Evolutionary conservation across 23 tunicate genomes (phyloP).

Genomic region (Ascidia mentula): DNA sequence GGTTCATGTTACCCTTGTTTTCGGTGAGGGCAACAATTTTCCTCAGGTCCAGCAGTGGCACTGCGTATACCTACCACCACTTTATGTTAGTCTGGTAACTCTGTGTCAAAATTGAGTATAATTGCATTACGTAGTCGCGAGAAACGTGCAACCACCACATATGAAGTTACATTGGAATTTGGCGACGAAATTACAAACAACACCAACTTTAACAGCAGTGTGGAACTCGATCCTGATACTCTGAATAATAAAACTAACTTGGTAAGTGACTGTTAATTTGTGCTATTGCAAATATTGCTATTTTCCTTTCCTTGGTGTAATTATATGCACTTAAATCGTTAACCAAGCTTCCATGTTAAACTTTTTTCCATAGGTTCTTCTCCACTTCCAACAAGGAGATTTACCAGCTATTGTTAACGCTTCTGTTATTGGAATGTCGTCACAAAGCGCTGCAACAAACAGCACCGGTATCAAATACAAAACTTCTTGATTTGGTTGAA

Average conservation of each 20-base stretch:
- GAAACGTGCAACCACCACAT: neutral
- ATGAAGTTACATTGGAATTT: neutral
- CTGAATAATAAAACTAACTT: neutral
- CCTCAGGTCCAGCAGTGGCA: too few species aligned
- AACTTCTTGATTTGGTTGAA: too few species aligned
- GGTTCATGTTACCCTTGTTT: too few species aligned
- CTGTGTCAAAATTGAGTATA: too few species aligned
- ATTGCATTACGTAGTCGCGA: too few species aligned
- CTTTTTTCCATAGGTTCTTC: slow-evolving; percentile 7
- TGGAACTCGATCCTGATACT: neutral
- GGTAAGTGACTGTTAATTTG: neutral
- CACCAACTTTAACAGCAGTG: neutral
- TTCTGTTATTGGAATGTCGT: neutral
- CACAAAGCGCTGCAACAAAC: neutral
- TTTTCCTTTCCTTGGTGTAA: too few species aligned
- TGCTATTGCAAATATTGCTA: too few species aligned
- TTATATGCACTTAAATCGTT: too few species aligned
- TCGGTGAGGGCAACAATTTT: too few species aligned
- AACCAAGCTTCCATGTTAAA: too few species aligned
- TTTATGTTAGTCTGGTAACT: too few species aligned
- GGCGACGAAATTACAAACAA: slow-evolving; percentile 7
- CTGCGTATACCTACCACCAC: too few species aligned
- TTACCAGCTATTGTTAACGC: slow-evolving; percentile 13
- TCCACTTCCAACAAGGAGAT: slow-evolving; percentile 17
- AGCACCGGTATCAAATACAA: neutral